Base-by-base conservation (phyloP, 2,113 vertebrate species). In the Coturnix japonica region DNA sequence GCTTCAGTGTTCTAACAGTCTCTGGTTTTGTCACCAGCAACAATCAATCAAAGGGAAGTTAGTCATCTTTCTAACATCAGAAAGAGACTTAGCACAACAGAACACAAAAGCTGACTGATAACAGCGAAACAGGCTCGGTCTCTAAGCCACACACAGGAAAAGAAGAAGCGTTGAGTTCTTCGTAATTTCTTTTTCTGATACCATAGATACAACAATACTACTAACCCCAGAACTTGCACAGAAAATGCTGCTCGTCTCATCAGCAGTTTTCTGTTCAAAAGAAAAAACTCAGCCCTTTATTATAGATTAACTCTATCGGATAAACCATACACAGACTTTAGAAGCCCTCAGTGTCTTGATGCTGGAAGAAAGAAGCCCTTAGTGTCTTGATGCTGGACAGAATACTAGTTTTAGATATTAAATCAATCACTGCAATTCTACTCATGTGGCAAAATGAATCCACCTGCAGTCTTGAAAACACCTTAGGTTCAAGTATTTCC, bases 81-180 rank as follows among this genome's bases (percentile, higher is more conserved):
- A 39, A 71, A 43, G 39, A 73, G 26, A 63, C 28, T 19, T 7
- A 25, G 20, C 81, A 47, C 26, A 51, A 79, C 43, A 80, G 26
- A 81, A 74, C 54, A 53, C n/a, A 61, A 47, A 63, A 76, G 70
- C 46, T 73, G 43, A 56, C 33, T n/a, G 35, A 59, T 43, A 81
- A 7, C 1, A 57, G 64, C 70, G 87, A 93, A 82, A 70, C 21
- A 57, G 7, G 25, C 66, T 88, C 61, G n/a, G 76, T 63, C 25
- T 30, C 78, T 43, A 84, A 92, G 90, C 66, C 79, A 74, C 59
- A 39, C 47, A 70, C 94, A 80, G 60, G 94, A 95, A 96, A 77
- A 61, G 30, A 49, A 70, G 57, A 26, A 44, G 39, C 70, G 92
- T 77, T 90, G 47, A 51, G 64, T 61, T 83, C 22, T 90, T 72